A percentile compares a stretch with the other conserved stretches of the same genome.
Evolutionary conservation across 2,888 invertebrate species (phyloP).

Genomic region (Himalopsyche japonica): DNA sequence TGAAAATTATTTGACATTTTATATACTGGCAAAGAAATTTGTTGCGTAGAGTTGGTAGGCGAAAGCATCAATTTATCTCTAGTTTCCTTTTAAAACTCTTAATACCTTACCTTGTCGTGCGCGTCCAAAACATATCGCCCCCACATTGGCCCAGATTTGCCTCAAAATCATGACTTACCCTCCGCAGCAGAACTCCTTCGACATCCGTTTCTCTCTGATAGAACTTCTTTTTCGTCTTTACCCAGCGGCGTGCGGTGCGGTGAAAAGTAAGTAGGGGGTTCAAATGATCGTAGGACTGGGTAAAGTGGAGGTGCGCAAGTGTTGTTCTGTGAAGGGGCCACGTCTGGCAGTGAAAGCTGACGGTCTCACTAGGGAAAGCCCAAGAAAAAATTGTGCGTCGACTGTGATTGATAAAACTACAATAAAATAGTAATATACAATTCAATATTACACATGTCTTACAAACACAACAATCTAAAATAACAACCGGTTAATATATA

Average conservation of each 20-base stretch:
- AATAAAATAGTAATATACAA: too few species aligned
- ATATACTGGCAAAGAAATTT: too few species aligned
- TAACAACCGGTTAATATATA: too few species aligned
- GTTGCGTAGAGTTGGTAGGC: too few species aligned
- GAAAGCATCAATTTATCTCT: too few species aligned
- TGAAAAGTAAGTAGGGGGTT: neutral
- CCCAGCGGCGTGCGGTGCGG: neutral
- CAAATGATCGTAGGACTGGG: neutral
- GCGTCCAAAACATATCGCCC: too few species aligned
- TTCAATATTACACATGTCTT: too few species aligned
- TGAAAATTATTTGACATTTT: too few species aligned
- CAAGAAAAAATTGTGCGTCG: neutral
- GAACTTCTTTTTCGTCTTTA: neutral
- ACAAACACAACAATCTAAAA: too few species aligned
- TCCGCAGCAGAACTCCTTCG: neutral
- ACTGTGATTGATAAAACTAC: too few species aligned
- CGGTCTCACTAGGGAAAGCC: constrained; percentile 10
- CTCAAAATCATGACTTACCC: neutral
- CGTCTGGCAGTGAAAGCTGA: constrained; percentile 24
- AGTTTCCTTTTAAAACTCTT: too few species aligned
- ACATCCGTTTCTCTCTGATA: neutral
- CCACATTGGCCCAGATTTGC: neutral
- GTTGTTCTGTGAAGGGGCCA: neutral
- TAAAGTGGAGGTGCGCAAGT: neutral
- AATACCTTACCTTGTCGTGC: too few species aligned